Evolutionary conservation across 2,113 vertebrate species (phyloP), one percentile per base, ranked within the genome.

Genomic region (Pagrus major): DNA sequence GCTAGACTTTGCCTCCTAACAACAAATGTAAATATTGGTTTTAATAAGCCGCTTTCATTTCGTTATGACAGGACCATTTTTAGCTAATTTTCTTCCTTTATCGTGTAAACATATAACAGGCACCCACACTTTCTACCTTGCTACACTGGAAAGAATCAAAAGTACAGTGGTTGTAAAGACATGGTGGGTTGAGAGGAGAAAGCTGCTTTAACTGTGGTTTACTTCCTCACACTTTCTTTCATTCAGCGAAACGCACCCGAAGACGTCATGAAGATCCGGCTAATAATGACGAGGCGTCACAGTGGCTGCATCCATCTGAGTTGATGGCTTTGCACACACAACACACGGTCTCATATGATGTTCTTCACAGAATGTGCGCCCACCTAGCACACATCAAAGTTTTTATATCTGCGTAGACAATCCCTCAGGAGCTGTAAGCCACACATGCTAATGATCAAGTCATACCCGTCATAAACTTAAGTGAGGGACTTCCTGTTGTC

Each of bases 401-500:
- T 15, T 58, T 44, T 27, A 47, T 9, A 35, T 21, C 39, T 20
- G 20, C 21, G 5, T 35, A 15, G 29, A 25, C 49, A 11, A 9
- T 37, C 29, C 35, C 39, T 21, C 14, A 21, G 46, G 76, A 60
- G 20, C 15, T 6, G 2, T 61, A 33, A 42, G 25, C 23, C 18
- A 18, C 55, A 42, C 23, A 54, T 25, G 46, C 25, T 41, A 54
- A 80, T 39, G 6, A 71, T 63, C 33, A 20, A 75, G n/a, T 33
- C 23, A 27, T 8, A 44, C 33, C 20, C 42, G 35, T 51, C 58
- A 41, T 59, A 56, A 63, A 72, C 18, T 42, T 25, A 61, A 49
- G 33, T 55, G 21, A 59, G 33, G 37, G 31, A 81, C 63, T 71
- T 71, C 46, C 59, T 82, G 71, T 20, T 71, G 47, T 66, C 64